These are phyloP conservation scores for Caretta caretta DNA, from an alignment of 2,113 vertebrate species.

Conservation along the genomic window DNA sequence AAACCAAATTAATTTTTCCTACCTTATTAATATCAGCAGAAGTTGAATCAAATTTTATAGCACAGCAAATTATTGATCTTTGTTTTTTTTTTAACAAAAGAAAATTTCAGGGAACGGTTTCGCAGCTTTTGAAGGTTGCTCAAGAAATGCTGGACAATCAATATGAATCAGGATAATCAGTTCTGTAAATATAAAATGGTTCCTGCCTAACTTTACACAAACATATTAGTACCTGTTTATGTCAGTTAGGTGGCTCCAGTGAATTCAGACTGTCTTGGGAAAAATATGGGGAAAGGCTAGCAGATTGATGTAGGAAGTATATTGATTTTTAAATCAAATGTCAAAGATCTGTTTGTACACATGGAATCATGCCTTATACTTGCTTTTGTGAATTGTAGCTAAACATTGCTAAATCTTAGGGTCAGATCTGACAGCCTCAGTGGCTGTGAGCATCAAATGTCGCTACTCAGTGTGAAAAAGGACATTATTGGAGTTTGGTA, in stretches of 20 bases:
- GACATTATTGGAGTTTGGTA: background rate
- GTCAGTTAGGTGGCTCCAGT: background rate
- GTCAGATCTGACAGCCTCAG: background rate
- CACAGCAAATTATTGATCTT: slow-evolving; percentile 42
- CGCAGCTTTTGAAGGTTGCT: slow-evolving; percentile 45
- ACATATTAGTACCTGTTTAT: fast-evolving
- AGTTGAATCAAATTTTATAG: slow-evolving; percentile 54
- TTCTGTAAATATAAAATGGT: slow-evolving; percentile 43
- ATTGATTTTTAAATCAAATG: slow-evolving; percentile 46
- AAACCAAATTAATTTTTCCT: background rate
- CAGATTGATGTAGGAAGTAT: slow-evolving; percentile 28
- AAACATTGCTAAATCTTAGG: background rate
- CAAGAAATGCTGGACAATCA: slow-evolving; percentile 40
- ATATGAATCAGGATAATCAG: slow-evolving; percentile 52
- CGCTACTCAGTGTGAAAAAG: background rate
- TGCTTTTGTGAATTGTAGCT: slow-evolving; percentile 20
- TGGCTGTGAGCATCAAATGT: background rate
- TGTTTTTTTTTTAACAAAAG: slow-evolving; percentile 21
- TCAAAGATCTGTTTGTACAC: slow-evolving; percentile 39
- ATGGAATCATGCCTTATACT: background rate
- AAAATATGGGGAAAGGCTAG: slow-evolving; percentile 38
- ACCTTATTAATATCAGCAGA: slow-evolving; percentile 33
- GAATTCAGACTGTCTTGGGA: background rate
- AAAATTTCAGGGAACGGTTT: slow-evolving; percentile 52
- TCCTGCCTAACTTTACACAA: background rate